Percentiles rank a stretch among this genome's conserved stretches.
phyloP scores from a whole-genome alignment of 1,140 invertebrate species.

The Ditylenchus dipsaci region DNA sequence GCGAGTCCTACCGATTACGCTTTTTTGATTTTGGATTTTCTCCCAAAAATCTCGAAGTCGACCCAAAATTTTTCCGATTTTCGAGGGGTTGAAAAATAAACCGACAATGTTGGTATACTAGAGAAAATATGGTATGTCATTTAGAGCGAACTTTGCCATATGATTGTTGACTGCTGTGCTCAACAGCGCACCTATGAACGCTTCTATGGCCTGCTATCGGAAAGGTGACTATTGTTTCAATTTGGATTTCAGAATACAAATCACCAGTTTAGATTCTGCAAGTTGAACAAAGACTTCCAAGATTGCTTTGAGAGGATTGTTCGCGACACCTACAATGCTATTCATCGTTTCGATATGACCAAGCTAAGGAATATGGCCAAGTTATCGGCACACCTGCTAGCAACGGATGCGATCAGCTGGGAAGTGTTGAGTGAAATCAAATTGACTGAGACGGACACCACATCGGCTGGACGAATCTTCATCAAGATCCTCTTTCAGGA shows the following conservation, averaged over 20 bases:
- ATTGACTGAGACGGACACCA: conserved; percentile 92
- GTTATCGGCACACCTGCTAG: conserved; percentile 91
- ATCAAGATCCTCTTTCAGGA: conserved; percentile 96
- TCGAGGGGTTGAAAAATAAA: neutral
- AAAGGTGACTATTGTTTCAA: conserved; percentile 73
- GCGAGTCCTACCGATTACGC: too few relatives aligned
- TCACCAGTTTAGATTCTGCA: conserved; percentile 8
- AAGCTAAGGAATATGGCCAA: conserved; percentile 95
- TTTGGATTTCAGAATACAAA: conserved; percentile 63
- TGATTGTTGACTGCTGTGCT: conserved; percentile 97
- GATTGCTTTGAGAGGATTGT: conserved; percentile 91
- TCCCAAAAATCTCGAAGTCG: too few relatives aligned
- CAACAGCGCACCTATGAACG: conserved; percentile 97
- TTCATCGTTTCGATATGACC: conserved; percentile 85
- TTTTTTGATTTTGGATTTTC: too few relatives aligned
- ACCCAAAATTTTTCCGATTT: too few relatives aligned
- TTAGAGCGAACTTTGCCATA: conserved; percentile 82
- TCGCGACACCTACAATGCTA: conserved; percentile 84
- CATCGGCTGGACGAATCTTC: conserved; percentile 91
- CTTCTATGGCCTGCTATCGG: conserved; percentile 88
- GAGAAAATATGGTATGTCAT: too few relatives aligned
- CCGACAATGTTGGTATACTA: too few relatives aligned
- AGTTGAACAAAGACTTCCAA: conserved; percentile 60
- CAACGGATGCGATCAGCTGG: conserved; percentile 88
- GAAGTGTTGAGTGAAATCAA: conserved; percentile 80